Base-by-base conservation (phyloP, 2,113 vertebrate genomes). In the Myotis brandtii region DNA sequence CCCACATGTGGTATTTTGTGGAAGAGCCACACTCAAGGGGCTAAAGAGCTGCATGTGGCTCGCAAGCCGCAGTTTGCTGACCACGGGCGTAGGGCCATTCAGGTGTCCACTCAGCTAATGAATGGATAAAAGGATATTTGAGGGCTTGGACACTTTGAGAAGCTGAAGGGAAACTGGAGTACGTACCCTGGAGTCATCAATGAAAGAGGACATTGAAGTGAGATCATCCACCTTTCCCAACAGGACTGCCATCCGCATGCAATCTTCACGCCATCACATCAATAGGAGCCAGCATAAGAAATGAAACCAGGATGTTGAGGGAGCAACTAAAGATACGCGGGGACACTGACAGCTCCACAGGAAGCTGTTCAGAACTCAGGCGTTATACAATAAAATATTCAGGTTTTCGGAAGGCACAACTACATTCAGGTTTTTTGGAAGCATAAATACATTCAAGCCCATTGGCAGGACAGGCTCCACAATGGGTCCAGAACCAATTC, bases 41-140 rank as follows among this genome's bases (percentile, higher is more conserved):
- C 43, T 5, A 7, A 43, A 43, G 43, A 43, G 43, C 7, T 7
- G 7, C 43, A 43, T 43, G 43, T 43, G 43, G 7, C 43, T 43
- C 43, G 1, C 43, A 7, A 43, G 43, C 43, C 7, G 7, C 43
- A 43, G 43, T 8, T 40, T 43, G 43, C 7, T 1, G 43, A 43
- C 43, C 43, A 43, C 43, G 7, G 43, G 2, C 6, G 0, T 66
- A 9, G 1, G n/a, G 23, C 13, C 84, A 2, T 4, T n/a, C 2
- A 64, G 56, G 4, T 48, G 16, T 23, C 17, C 32, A 56, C 76
- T 59, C n/a, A 83, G 20, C 13, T 52, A 50, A 72, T 37, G 56
- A 77, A 12, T 12, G 17, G 21, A 64, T 82, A 48, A 40, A 84
- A 76, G 17, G 21, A 32, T 16, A 66, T 17, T 12, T 48, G 56